phyloP scores from a whole-genome alignment of 2,888 invertebrate species.

The Macaria notata region DNA sequence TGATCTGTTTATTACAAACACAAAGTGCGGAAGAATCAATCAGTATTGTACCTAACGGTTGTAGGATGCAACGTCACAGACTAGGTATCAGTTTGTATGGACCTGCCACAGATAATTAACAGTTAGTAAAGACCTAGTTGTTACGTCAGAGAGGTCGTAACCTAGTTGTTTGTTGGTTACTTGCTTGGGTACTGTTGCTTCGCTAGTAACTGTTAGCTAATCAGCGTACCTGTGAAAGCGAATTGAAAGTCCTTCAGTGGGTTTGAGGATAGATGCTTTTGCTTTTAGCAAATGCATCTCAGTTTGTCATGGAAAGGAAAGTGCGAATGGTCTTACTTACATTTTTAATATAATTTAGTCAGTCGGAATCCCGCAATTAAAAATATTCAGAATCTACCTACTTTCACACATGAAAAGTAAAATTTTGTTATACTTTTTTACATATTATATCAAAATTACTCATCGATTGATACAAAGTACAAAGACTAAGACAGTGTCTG shows the following conservation, averaged over 20 bases:
- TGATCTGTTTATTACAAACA: neutral
- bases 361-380: too few relatives aligned
- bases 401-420: too few relatives aligned
- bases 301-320: too few relatives aligned
- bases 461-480: too few relatives aligned
- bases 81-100: neutral
- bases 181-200: neutral
- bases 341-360: too few relatives aligned
- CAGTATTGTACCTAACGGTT: conserved; percentile 12
- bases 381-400: too few relatives aligned
- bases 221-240: conserved; percentile 14
- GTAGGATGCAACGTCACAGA: conserved; percentile 23
- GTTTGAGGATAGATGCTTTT: neutral
- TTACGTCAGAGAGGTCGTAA: conserved; percentile 16
- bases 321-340: too few relatives aligned
- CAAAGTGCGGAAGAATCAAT: conserved; percentile 26
- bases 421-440: too few relatives aligned
- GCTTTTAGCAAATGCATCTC: too few relatives aligned
- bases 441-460: too few relatives aligned
- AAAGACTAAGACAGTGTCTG: too few relatives aligned
- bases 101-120: conserved; percentile 3
- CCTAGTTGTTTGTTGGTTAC: conserved; percentile 6
- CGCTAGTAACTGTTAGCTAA: conserved; percentile 9
- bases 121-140: neutral
- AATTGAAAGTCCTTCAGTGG: conserved; percentile 10